A percentile compares a stretch with the other conserved stretches of the same genome.
phyloP scores from a whole-genome alignment of 2,113 vertebrate species.

The Ranitomeya variabilis region DNA sequence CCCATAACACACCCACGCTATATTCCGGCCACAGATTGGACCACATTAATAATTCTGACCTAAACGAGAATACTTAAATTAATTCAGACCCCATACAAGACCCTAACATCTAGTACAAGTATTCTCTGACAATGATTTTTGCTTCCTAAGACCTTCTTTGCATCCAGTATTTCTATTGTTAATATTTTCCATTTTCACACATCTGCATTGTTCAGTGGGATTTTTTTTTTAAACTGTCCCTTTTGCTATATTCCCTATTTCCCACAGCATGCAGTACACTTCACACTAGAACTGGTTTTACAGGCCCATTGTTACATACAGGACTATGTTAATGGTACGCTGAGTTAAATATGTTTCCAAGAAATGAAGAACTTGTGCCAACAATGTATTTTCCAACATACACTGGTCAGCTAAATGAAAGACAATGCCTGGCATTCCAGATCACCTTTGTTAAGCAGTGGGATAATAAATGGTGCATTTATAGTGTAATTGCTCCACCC shows the following conservation, averaged over 20 bases:
- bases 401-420: background rate
- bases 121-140: background rate
- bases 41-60: too few relatives aligned
- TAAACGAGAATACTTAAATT: too few relatives aligned
- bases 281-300: background rate
- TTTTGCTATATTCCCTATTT: background rate
- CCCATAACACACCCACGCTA: too few relatives aligned
- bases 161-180: background rate
- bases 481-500: conserved; percentile 40
- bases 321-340: background rate
- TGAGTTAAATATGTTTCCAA: conserved; percentile 24
- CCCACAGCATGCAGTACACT: background rate
- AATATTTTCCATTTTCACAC: background rate
- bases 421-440: background rate
- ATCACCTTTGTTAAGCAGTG: background rate
- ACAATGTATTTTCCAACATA: too few relatives aligned
- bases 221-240: background rate
- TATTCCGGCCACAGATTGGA: too few relatives aligned
- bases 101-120: too few relatives aligned
- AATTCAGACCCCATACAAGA: too few relatives aligned
- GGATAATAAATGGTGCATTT: background rate
- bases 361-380: background rate
- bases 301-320: background rate
- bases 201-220: background rate
- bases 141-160: background rate